Evolutionary conservation across 2,888 invertebrate genomes (phyloP).

Genomic region (Hypomecis atomaria): DNA sequence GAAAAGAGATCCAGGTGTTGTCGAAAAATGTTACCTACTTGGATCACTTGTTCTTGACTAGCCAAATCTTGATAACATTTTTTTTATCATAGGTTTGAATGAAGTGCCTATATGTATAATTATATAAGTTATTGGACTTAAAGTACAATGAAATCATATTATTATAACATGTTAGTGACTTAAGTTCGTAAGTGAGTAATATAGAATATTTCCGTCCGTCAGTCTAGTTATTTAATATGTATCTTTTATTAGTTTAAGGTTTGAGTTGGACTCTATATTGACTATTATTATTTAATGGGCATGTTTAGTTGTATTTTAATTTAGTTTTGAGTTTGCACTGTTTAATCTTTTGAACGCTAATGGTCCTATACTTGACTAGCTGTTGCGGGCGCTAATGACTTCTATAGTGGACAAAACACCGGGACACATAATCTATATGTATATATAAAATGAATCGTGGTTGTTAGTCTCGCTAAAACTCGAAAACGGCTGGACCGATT

Average conservation of each 20-base stretch:
- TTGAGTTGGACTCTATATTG: slow-evolving; percentile 25
- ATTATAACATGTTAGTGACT: slow-evolving; percentile 41
- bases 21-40: too few species aligned
- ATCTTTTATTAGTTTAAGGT: slow-evolving; percentile 4
- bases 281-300: slow-evolving; percentile 3
- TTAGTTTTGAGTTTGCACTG: neutral
- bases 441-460: too few species aligned
- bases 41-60: too few species aligned
- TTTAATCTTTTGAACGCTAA: too few species aligned
- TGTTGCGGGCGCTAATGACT: too few species aligned
- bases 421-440: too few species aligned
- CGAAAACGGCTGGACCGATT: too few species aligned
- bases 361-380: too few species aligned
- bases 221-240: slow-evolving; percentile 23
- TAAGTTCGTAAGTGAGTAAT: slow-evolving; percentile 31
- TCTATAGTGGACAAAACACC: too few species aligned
- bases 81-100: slow-evolving; percentile 2
- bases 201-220: slow-evolving; percentile 44
- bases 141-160: slow-evolving; percentile 67
- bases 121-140: slow-evolving; percentile 46
- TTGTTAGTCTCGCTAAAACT: too few species aligned
- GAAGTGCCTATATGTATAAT: slow-evolving; percentile 16
- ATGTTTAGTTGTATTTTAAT: slow-evolving; percentile 14
- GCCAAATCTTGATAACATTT: neutral
- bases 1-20: too few species aligned